A percentile compares a stretch with the other conserved stretches of the same genome.
These are phyloP conservation scores for Aramus guarauna DNA, from an alignment of 2,113 vertebrate species.

Conservation along the genomic window DNA sequence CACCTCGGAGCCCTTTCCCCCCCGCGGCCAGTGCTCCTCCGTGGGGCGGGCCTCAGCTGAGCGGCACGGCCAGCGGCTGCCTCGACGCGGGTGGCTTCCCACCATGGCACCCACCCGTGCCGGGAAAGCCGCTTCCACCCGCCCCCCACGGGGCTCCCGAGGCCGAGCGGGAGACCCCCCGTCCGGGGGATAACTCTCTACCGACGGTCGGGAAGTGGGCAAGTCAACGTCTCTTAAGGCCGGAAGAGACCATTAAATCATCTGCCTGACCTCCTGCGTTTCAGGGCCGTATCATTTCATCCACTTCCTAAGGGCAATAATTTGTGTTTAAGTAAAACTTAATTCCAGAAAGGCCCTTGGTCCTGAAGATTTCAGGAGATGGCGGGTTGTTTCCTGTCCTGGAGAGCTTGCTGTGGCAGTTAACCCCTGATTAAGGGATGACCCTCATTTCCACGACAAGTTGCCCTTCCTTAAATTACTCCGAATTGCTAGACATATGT, in stretches of 20 bases:
- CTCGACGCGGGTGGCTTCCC: not conserved
- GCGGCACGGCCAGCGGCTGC: not conserved
- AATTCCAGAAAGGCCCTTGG: not conserved
- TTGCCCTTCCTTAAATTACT: not conserved
- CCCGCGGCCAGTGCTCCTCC: too few species aligned
- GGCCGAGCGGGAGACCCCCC: accelerated
- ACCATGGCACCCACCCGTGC: not conserved
- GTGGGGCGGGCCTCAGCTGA: not conserved
- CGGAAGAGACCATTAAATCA: not conserved
- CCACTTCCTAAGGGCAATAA: not conserved
- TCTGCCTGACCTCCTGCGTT: not conserved
- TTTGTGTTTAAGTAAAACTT: not conserved
- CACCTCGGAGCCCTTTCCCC: too few species aligned
- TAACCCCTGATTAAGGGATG: not conserved
- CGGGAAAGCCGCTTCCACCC: not conserved
- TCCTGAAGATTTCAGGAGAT: not conserved
- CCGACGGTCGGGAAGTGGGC: not conserved
- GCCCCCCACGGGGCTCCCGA: not conserved
- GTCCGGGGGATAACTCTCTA: too few species aligned
- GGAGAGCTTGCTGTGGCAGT: not conserved
- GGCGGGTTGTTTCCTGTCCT: not conserved
- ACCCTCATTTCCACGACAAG: not conserved
- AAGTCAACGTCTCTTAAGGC: not conserved
- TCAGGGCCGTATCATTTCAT: not conserved
- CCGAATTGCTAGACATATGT: accelerated